These are phyloP conservation scores for Phylloscopus trochiloides DNA, from an alignment of 2,113 vertebrate species.

Conservation along the genomic window DNA sequence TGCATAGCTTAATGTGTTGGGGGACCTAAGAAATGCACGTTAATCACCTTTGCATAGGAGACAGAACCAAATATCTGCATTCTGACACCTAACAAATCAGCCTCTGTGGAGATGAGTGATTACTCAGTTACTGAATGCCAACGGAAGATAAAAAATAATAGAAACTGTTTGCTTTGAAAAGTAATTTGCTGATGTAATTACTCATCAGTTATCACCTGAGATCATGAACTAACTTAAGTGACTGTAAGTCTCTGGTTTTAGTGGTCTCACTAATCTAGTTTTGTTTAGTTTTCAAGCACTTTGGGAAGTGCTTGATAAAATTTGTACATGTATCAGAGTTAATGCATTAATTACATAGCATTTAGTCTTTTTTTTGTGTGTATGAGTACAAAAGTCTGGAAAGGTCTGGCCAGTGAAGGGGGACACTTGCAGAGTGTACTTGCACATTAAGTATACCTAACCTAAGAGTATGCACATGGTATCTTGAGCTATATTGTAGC, in stretches of 20 bases:
- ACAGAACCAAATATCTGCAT: not conserved
- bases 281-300: slow-evolving; percentile 35
- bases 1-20: not conserved
- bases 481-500: not conserved
- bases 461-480: not conserved
- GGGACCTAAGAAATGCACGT: not conserved
- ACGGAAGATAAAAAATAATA: slow-evolving; percentile 15
- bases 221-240: slow-evolving; percentile 10
- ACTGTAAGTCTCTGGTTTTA: not conserved
- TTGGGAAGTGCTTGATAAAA: slow-evolving; percentile 5
- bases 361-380: not conserved
- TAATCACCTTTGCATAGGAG: not conserved
- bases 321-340: not conserved
- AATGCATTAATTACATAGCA: not conserved
- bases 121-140: not conserved
- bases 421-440: not conserved
- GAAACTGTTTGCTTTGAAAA: slow-evolving; percentile 19
- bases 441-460: not conserved
- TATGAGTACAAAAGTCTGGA: not conserved
- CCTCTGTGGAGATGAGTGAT: not conserved
- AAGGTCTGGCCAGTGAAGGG: not conserved
- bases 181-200: slow-evolving; percentile 3
- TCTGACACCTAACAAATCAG: not conserved
- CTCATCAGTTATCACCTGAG: slow-evolving; percentile 2
- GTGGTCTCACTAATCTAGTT: not conserved